phyloP scores from a whole-genome alignment of 30 jellyfish, hydroid and myxozoan genomes.

The Turritopsis dohrnii region DNA sequence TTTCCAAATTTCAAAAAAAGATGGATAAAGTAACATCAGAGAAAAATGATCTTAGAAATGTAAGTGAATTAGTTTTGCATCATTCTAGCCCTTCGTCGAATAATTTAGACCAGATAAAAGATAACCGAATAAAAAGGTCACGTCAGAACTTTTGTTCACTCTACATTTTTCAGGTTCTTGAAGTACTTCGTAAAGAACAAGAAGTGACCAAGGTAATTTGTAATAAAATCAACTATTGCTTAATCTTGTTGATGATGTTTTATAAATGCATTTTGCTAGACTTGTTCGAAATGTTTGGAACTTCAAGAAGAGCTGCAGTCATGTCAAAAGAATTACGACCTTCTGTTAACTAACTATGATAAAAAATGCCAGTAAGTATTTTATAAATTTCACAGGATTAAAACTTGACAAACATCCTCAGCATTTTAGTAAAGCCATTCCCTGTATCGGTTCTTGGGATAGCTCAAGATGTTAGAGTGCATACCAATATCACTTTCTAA shows the following conservation, averaged over 20 bases:
- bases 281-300: neutral
- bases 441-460: too few species aligned
- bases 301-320: constrained; percentile 8
- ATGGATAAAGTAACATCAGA: neutral
- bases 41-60: neutral
- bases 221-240: neutral
- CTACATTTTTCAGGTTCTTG: neutral
- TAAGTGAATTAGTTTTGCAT: neutral
- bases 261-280: neutral
- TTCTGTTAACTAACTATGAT: neutral
- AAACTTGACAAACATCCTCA: too few species aligned
- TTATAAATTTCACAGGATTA: too few species aligned
- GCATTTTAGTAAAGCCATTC: too few species aligned
- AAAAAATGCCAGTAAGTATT: neutral
- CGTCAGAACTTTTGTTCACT: neutral
- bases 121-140: too few species aligned
- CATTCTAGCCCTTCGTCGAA: too few species aligned
- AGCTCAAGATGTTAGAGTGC: too few species aligned
- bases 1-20: neutral
- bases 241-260: neutral
- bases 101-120: too few species aligned
- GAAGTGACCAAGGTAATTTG: neutral
- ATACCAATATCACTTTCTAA: too few species aligned
- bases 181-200: neutral
- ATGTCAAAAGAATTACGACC: constrained; percentile 4